Evolutionary conservation across 2,888 invertebrate genomes (phyloP).

Genomic region (Dasysyrphus albostriatus): DNA sequence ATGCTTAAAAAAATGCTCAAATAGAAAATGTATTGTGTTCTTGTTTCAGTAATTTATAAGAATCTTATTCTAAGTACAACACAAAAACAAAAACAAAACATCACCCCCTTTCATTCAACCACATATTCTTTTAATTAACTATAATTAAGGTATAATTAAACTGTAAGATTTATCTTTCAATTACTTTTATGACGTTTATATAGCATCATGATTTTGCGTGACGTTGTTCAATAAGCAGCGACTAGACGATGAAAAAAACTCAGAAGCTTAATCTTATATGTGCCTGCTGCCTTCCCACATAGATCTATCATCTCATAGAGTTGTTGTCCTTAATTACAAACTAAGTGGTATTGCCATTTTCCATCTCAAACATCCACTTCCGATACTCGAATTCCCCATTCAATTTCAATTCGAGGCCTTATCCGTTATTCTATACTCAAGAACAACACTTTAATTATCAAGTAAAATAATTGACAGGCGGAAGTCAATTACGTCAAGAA

Average conservation of each 20-base stretch:
- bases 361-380: not conserved
- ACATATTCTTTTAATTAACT: too few relatives aligned
- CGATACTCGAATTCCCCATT: slow-evolving; percentile 52
- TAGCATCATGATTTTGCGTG: not conserved
- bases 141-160: not conserved
- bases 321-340: slow-evolving; percentile 57
- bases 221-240: not conserved
- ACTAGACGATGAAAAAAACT: not conserved
- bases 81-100: too few relatives aligned
- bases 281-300: not conserved
- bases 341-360: slow-evolving; percentile 56
- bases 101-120: too few relatives aligned
- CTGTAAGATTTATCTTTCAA: not conserved
- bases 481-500: slow-evolving; percentile 46
- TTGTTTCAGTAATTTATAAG: too few relatives aligned
- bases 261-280: slow-evolving; percentile 7
- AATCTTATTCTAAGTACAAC: too few relatives aligned
- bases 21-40: too few relatives aligned
- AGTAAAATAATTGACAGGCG: slow-evolving; percentile 69
- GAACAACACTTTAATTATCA: slow-evolving; percentile 61
- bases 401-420: slow-evolving; percentile 33
- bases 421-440: slow-evolving; percentile 8
- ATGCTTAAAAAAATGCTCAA: too few relatives aligned
- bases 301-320: slow-evolving; percentile 2
- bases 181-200: not conserved